phyloP scores from a whole-genome alignment of 2,888 invertebrate species.

The Dastarcus helophoroides region DNA sequence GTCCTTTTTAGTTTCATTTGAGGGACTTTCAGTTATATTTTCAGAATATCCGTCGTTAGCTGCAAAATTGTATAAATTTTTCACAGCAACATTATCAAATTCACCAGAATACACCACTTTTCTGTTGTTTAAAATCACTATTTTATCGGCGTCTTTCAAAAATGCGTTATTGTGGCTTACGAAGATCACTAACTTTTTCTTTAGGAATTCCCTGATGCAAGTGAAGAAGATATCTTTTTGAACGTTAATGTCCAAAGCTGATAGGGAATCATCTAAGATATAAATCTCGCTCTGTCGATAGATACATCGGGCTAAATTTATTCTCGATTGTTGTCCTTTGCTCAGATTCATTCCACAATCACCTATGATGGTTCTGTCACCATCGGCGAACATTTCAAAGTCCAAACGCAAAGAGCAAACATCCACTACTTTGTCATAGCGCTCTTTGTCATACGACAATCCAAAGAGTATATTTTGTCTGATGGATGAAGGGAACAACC shows the following conservation, averaged over 20 bases:
- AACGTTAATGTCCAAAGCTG: conserved; percentile 67
- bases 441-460: conserved; percentile 42
- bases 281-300: conserved; percentile 69
- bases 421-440: conserved; percentile 48
- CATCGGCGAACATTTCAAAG: conserved; percentile 37
- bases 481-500: conserved; percentile 49
- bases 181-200: conserved; percentile 20
- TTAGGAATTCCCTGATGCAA: conserved; percentile 32
- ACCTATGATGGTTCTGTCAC: conserved; percentile 68
- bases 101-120: conserved; percentile 12
- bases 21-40: conserved; percentile 5
- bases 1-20: conserved; percentile 6
- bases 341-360: conserved; percentile 70
- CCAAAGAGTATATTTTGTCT: conserved; percentile 73
- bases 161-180: conserved; percentile 17
- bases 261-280: conserved; percentile 67
- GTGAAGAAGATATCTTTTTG: conserved; percentile 58
- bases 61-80: conserved; percentile 7
- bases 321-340: conserved; percentile 67
- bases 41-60: conserved; percentile 4
- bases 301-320: conserved; percentile 64
- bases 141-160: conserved; percentile 14
- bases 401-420: conserved; percentile 56
- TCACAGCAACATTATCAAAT: conserved; percentile 8
- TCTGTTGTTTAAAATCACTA: conserved; percentile 20